phyloP scores from a whole-genome alignment of 2,888 invertebrate genomes.

The Erynnis tages region DNA sequence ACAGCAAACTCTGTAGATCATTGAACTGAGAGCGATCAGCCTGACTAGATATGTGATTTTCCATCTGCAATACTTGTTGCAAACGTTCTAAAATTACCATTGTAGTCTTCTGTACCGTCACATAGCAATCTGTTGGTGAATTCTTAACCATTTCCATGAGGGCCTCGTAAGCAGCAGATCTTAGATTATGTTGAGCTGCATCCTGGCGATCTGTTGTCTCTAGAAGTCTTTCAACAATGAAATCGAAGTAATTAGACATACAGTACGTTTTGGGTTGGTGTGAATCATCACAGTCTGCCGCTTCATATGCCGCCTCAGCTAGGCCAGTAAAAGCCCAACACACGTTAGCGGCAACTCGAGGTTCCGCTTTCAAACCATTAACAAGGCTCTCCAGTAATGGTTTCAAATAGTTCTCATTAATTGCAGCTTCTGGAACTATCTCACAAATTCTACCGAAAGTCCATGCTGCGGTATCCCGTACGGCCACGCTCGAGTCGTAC shows the following conservation, averaged over 20 bases:
- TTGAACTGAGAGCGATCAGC: constrained; percentile 96
- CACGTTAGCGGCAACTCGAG: constrained; percentile 98
- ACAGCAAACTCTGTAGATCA: constrained; percentile 96
- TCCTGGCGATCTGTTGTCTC: constrained; percentile 97
- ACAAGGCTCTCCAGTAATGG: constrained; percentile 90
- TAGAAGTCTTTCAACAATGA: constrained; percentile 93
- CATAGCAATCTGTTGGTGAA: constrained; percentile 98
- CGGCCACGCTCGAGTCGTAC: constrained; percentile 96
- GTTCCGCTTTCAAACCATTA: constrained; percentile 94
- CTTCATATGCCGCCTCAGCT: constrained; percentile 98
- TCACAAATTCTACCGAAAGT: constrained; percentile 99
- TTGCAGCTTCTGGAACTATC: constrained; percentile 96
- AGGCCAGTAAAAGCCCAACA: constrained; percentile 99
- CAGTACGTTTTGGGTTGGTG: constrained; percentile 95
- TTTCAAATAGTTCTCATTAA: constrained; percentile 91
- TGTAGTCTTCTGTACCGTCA: constrained; percentile 97
- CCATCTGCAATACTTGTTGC: constrained; percentile 97
- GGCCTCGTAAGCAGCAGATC: constrained; percentile 99
- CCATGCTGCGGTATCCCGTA: constrained; percentile 99
- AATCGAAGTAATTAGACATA: constrained; percentile 96
- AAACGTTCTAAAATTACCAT: constrained; percentile 97
- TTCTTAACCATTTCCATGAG: constrained; percentile 99
- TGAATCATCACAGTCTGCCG: constrained; percentile 83
- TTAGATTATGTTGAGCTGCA: constrained; percentile 94
- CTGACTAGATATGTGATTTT: constrained; percentile 91